phyloP scores from a whole-genome alignment of 2,113 vertebrate species.

The Cygnus atratus region DNA sequence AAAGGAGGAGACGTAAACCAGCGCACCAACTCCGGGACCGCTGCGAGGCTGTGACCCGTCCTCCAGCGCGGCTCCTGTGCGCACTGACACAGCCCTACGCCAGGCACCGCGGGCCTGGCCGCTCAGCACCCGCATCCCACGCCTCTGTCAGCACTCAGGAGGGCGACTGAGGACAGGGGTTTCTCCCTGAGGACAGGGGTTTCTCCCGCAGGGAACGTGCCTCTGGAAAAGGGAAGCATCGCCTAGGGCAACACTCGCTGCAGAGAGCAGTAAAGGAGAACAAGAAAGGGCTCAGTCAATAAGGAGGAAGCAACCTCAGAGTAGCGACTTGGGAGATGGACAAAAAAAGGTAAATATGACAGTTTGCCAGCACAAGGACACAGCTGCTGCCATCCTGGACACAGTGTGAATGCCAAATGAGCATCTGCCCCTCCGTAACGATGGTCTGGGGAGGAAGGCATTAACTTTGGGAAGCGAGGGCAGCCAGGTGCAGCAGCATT shows the following conservation, averaged over 20 bases:
- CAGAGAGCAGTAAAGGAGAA: neutral
- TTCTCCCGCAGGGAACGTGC: neutral
- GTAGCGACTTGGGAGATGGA: neutral
- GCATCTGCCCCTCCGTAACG: neutral
- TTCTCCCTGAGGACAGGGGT: neutral
- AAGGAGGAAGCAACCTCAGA: neutral
- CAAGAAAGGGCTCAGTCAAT: rapidly evolving
- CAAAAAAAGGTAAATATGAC: neutral
- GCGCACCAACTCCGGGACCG: neutral
- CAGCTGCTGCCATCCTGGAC: neutral
- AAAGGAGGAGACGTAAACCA: neutral
- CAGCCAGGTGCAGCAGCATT: neutral
- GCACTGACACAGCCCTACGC: neutral
- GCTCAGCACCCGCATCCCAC: neutral
- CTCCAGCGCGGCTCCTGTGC: neutral
- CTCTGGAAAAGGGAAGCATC: neutral
- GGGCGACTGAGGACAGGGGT: neutral
- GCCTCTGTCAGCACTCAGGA: neutral
- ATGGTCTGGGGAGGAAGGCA: neutral
- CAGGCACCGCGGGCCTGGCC: neutral
- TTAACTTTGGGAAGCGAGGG: neutral
- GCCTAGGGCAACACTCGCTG: neutral
- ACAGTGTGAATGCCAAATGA: neutral
- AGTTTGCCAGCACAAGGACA: neutral
- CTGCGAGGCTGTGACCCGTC: neutral